Evolutionary conservation across 2,888 invertebrate species (phyloP), one percentile per base, ranked within the genome.

Genomic region (Hipparchia semele): DNA sequence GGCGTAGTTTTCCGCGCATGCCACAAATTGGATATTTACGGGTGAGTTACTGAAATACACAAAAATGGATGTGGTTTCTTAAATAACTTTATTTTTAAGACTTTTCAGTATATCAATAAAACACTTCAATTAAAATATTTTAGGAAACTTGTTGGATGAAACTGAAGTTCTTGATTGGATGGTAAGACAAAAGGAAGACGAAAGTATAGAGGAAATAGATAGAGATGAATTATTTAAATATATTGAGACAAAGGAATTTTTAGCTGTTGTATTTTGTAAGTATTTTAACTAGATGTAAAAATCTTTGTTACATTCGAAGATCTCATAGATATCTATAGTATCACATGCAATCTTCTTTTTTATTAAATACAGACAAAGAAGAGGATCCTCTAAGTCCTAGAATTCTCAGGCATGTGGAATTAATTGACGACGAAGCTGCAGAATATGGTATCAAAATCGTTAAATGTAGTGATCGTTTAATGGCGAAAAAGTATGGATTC

Each of bases 251-350:
- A 98, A 98, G 90, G 98, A 98, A 89, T 98, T 98, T 93, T 94
- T 98, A 83, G 98, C 98, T 64, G 98, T 98, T 71, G 94, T 98
- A 76, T 98, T 98, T 90, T 98, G 98, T 98, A 95, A 97, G 98
- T 95, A 93, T 80, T n/a, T 45, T 9, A 45, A n/a, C 1, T 49
- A 8, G 23, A 23, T 23, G 1, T 23, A 23, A 5, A 64, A 4
- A 61, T 12, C 10, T 39, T 39, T 45, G 8, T n/a, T 49, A 12
- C 10, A 60, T 12, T 60, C 10, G 12, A 12, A 60, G 8, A 7
- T 46, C n/a, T 46, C 2, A 10, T 9, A 58, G 8, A 58, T 56
- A 4, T 49, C 12, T 12, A 2, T 39, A 39, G 49, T 33, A 39
- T 62, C 53, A 12, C 5, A 56, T 72, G 59, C 39, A 39, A 60